Evolutionary conservation across 2,888 invertebrate genomes (phyloP).

Genomic region (Ommatoiulus sabulosus): DNA sequence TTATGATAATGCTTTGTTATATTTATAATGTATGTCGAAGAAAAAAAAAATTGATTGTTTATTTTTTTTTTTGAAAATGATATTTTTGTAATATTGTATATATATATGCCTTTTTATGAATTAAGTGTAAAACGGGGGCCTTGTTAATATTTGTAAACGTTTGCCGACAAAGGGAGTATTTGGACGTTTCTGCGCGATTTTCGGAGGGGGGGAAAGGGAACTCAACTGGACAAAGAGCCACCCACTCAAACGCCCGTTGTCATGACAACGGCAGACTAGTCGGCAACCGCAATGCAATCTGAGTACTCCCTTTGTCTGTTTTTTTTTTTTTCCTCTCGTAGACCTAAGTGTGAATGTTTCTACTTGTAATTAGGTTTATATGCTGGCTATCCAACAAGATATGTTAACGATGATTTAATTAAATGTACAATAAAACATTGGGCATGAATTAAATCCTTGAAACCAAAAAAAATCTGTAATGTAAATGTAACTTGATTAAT

Average conservation of each 20-base stretch:
- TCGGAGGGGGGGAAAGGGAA: too few relatives aligned
- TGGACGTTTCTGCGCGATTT: background rate
- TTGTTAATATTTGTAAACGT: background rate
- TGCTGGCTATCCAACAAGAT: conserved; percentile 25
- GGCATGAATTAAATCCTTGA: background rate
- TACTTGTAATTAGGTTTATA: conserved; percentile 32
- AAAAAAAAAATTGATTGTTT: background rate
- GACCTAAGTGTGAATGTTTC: background rate
- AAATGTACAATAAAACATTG: conserved; percentile 37
- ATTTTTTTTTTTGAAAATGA: conserved; percentile 5
- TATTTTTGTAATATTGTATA: background rate
- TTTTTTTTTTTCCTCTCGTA: too few relatives aligned
- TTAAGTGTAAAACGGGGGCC: conserved; percentile 47
- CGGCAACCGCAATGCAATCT: background rate
- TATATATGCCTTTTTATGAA: background rate
- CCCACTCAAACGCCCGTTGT: background rate
- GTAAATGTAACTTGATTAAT: conserved; percentile 18
- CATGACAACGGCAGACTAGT: background rate
- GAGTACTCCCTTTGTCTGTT: background rate
- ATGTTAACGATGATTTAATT: background rate
- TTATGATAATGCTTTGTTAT: conserved; percentile 14
- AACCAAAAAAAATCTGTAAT: conserved; percentile 19
- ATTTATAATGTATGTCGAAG: background rate
- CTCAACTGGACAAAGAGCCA: background rate
- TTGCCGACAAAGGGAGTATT: background rate